A percentile compares a stretch with the other conserved stretches of the same genome.
Conservation (phyloP, 1,140 invertebrate species). For the Stenopsyche tienmushanensis region DNA sequence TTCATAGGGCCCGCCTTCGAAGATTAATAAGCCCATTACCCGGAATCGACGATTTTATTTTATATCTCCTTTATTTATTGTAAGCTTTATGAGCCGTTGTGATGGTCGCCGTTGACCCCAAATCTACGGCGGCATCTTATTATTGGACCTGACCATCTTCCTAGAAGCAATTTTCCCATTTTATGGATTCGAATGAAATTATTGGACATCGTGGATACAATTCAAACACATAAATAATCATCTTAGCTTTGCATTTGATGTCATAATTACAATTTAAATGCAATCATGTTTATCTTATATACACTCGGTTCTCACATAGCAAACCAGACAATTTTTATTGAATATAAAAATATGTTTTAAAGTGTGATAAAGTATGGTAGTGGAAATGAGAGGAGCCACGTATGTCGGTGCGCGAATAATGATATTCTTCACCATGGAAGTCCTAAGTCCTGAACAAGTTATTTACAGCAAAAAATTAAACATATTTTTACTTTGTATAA, state of each 20-base stretch:
- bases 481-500: too few species aligned
- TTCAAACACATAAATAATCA: neutral
- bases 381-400: too few species aligned
- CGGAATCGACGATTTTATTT: constrained; percentile 17
- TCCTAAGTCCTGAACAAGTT: too few species aligned
- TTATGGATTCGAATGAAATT: neutral
- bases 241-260: too few species aligned
- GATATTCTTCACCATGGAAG: too few species aligned
- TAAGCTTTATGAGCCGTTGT: constrained; percentile 22
- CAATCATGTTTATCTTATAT: neutral
- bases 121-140: constrained; percentile 5
- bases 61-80: constrained; percentile 17
- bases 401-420: too few species aligned
- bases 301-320: too few species aligned
- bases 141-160: constrained; percentile 15
- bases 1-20: neutral
- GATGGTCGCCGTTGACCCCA: constrained; percentile 17
- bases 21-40: constrained; percentile 26
- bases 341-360: too few species aligned
- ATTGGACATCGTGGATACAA: neutral
- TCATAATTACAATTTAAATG: neutral
- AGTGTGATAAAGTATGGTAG: too few species aligned
- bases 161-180: constrained; percentile 6
- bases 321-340: too few species aligned
- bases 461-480: too few species aligned